A percentile compares a stretch with the other conserved stretches of the same genome.
Conservation (phyloP, 2,888 invertebrate species). For the Drosophila neutralis region DNA sequence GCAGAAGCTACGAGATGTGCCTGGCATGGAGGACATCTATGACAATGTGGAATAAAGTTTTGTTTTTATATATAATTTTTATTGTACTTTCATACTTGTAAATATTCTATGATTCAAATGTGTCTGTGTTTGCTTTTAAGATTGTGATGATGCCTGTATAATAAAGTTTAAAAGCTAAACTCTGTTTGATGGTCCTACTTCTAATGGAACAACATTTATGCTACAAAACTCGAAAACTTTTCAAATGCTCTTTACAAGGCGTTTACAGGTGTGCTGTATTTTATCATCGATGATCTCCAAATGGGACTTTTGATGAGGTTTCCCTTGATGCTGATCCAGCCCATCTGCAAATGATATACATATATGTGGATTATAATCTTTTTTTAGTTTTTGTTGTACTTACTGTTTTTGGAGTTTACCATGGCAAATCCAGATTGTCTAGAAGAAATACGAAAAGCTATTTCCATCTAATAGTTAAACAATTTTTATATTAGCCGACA, state of each 20-base stretch:
- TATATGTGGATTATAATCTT: neutral
- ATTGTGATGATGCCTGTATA: constrained; percentile 27
- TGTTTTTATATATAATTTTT: constrained; percentile 19
- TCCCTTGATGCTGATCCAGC: constrained; percentile 13
- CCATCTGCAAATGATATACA: neutral
- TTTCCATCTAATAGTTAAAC: constrained; percentile 10
- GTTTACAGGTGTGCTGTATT: constrained; percentile 6
- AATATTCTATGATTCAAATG: constrained; percentile 40
- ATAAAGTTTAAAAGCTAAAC: constrained; percentile 40
- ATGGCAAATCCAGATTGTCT: constrained; percentile 19
- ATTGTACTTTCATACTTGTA: constrained; percentile 49
- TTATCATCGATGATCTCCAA: constrained; percentile 5
- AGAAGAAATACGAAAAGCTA: constrained; percentile 5
- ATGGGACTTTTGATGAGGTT: constrained; percentile 5
- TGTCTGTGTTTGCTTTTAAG: constrained; percentile 5
- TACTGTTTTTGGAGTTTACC: constrained; percentile 15
- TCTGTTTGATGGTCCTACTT: constrained; percentile 36
- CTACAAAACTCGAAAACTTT: constrained; percentile 33
- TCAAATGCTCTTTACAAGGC: constrained; percentile 58
- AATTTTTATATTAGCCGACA: constrained; percentile 7
- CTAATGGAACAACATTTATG: constrained; percentile 51
- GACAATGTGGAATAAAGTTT: constrained; percentile 85
- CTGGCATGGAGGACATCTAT: constrained; percentile 87
- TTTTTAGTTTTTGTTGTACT: neutral
- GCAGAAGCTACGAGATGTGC: constrained; percentile 86